Evolutionary conservation across 2,888 invertebrate genomes (phyloP), one percentile per base, ranked within the genome.

Genomic region (Dione vanillae): DNA sequence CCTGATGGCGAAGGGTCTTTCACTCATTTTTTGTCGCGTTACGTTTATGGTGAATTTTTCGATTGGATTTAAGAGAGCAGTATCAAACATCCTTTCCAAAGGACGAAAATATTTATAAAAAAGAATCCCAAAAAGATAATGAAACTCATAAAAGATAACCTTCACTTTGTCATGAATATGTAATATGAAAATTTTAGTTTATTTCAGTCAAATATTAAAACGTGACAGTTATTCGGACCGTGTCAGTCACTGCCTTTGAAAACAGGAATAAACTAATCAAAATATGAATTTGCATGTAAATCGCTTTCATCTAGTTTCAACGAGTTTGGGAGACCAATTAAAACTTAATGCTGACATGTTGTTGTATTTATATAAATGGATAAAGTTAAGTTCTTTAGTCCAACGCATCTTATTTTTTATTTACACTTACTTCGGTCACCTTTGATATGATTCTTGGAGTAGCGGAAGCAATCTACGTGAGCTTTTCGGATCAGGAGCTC

Each of bases 231-330:
- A 64, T 64, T 56, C 47, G 47, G 67, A 67, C 45, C 20, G 40
- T 54, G 62, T 54, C 62, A 67, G 43, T 47, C 54, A 61, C 35
- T 40, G 54, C 68, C 47, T 64, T 37, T 52, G 68, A 52, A 61
- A 66, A 66, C 66, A 66, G 43, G 61, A 70, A 66, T 70, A 70
- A 70, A 66, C 66, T 61, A 54, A 66, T 70, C 52, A 70, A 70
- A 66, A 65, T 27, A 51, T 27, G 43, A 61, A 70, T 70, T 70
- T 66, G 51, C 70, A 70, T 70, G 52, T 66, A 70, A 70, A 70
- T 66, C 43, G 52, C 70, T 70, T 70, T 59, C 65, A 51, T 59
- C 58, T 66, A 59, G 52, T 70, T 45, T 65, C 65, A 16, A 61
- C 58, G 47, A 58, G 65, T 56, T 45, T 11, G 67, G 59, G 49